Evolutionary conservation across 2,797 vertebrate genomes (phyloP).

Genomic region (Syngnathus acus): DNA sequence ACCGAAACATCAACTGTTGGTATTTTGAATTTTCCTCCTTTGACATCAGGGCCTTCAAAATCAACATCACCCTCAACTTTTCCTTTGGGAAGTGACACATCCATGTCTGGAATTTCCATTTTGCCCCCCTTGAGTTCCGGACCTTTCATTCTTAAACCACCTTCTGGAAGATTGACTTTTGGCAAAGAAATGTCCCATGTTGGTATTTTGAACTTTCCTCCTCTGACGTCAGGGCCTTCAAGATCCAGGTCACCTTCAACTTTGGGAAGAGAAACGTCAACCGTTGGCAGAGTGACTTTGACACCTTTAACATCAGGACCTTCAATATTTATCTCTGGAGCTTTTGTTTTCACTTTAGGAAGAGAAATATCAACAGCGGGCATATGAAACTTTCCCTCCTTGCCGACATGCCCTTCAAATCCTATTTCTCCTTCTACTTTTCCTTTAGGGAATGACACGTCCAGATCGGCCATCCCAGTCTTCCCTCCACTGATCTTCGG

Average conservation of each 20-base stretch:
- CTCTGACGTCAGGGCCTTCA: slow-evolving; percentile 22
- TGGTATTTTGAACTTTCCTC: slow-evolving; percentile 26
- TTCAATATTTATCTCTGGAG: slow-evolving; percentile 34
- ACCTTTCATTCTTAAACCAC: slow-evolving; percentile 43
- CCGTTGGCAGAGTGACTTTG: too few relatives aligned
- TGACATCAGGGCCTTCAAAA: slow-evolving; percentile 21
- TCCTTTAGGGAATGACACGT: slow-evolving; percentile 36
- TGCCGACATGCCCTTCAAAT: slow-evolving; percentile 32
- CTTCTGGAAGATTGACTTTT: slow-evolving; percentile 21
- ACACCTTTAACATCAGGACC: slow-evolving; percentile 11
- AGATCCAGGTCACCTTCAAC: slow-evolving; percentile 17
- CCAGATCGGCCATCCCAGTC: slow-evolving; percentile 18
- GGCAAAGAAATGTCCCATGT: slow-evolving; percentile 36
- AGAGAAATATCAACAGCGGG: slow-evolving; percentile 48
- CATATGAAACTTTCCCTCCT: slow-evolving; percentile 38
- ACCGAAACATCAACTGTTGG: slow-evolving; percentile 44
- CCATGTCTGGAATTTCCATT: slow-evolving; percentile 42
- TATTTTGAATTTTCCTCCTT: slow-evolving; percentile 37
- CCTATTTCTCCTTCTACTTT: slow-evolving; percentile 24
- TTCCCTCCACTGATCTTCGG: slow-evolving; percentile 21
- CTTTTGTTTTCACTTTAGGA: slow-evolving; percentile 34
- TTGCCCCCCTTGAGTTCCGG: slow-evolving; percentile 44
- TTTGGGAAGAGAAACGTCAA: slow-evolving; percentile 2
- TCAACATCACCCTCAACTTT: slow-evolving; percentile 16
- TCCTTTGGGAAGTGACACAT: slow-evolving; percentile 40